Base-by-base conservation (phyloP, 2,888 invertebrate genomes). In the Amphipyra tragopoginis region DNA sequence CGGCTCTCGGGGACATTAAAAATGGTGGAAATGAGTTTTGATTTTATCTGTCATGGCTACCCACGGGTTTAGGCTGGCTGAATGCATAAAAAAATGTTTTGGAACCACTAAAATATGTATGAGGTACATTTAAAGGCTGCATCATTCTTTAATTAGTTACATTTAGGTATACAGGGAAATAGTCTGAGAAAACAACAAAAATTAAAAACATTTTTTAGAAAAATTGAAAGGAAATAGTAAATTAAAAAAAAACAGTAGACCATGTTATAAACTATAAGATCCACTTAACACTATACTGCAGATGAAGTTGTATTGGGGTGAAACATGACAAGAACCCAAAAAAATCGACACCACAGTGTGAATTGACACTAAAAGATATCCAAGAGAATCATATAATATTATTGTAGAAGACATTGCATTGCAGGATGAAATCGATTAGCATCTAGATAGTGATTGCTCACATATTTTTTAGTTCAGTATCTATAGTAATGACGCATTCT, bases 41-140 rank as follows among this genome's bases (percentile, higher is more conserved):
- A 83, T 84, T 69, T 78, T 80, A 84, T 84, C 84, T 76, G 52
- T 61, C 60, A 69, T 68, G 62, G 66, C 72, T 73, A 73, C 79
- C 80, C 78, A 82, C 68, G 75, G 83, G 77, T 49, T 74, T 73
- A 61, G 42, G 51, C 48, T 52, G 44, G 15, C 44, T 52, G 36
- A 42, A 15, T 45, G 50, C 21, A 53, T 49, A 43, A 69, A 55
- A 11, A 26, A 62, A 42, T 51, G 26, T 38, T 40, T 40, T 34
- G 15, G 38, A 60, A 21, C 14, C 36, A 58, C 47, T 36, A 65
- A 72, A 65, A 49, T 65, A 67, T 49, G 15, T 33, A 65, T 33
- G 51, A 51, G 7, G 5, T 38, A 26, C 11, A 39, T 52, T 38
- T 49, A 11, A n/a, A 42, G 1, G 21, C 3, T 3, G 4, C 8